Evolutionary conservation across 2,113 vertebrate species (phyloP), one percentile per base, ranked within the genome.

Genomic region (Megaceryle torquata): DNA sequence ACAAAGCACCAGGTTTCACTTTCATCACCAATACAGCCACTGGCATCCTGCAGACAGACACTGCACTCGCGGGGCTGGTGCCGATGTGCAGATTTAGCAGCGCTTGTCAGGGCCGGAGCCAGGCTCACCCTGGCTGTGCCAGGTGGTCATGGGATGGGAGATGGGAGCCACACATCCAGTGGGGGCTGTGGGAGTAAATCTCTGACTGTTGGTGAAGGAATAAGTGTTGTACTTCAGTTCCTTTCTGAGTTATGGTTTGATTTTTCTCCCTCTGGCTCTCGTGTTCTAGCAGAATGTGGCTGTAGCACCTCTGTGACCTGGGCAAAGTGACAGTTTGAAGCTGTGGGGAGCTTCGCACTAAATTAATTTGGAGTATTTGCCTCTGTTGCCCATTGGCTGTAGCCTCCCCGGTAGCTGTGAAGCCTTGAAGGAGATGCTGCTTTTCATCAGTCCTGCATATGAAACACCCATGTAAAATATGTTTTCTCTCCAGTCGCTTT

Each of bases 41-140:
- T 2, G 21, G 57, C 67, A 26, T 29, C 63, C 19, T 1, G 22
- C 44, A 35, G 68, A 6, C 51, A 31, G 51, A 6, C 2, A 5
- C 72, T 13, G 67, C 5, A 2, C 87, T 53, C 1, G 1, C 0
- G 4, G 60, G 80, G 53, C 56, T 0, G 6, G 22, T 6, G 18
- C 53, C 22, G 56, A 11, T 18, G 59, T 2, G 28, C 26, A 8
- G 61, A 37, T 65, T 10, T 24, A 17, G 76, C 65, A 33, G 39
- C 21, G 0, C 63, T 60, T 4, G 37, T 28, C 4, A 5, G 82
- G 68, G 63, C 39, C 33, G 67, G 65, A 44, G 31, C 63, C 25
- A 5, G 67, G 63, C 41, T 13, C 24, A 0, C 31, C 3, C 1
- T 3, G 63, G 37, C 75, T 13, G 54, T 1, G 14, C 19, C 9